These are phyloP conservation scores for Psylliodes chrysocephalus DNA, from an alignment of 2,888 invertebrate genomes.

Conservation along the genomic window DNA sequence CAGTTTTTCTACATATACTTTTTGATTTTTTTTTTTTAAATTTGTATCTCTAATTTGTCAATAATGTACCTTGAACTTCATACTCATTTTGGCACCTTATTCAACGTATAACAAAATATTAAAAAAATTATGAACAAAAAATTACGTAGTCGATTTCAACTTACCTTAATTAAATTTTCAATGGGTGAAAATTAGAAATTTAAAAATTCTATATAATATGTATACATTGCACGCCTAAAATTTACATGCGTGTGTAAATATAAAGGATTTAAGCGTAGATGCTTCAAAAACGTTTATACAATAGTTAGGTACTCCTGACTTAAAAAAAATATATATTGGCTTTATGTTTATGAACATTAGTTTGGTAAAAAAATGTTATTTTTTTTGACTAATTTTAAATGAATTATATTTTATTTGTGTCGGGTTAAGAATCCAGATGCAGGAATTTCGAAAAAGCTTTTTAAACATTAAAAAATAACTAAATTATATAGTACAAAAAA, in stretches of 20 bases:
- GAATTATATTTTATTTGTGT: no score
- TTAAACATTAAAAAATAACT: no score
- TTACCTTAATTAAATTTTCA: background rate
- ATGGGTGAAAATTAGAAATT: background rate
- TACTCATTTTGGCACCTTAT: slow-evolving; percentile 32
- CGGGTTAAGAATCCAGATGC: no score
- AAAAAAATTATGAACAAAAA: slow-evolving; percentile 6
- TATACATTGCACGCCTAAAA: slow-evolving; percentile 8
- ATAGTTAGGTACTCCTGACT: background rate
- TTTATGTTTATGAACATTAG: no score
- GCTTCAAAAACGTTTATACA: background rate
- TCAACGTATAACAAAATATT: slow-evolving; percentile 11
- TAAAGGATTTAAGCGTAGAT: slow-evolving; percentile 19
- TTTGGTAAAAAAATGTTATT: no score
- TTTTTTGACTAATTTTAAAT: no score
- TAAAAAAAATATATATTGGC: background rate
- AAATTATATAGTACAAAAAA: no score
- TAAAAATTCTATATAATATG: slow-evolving; percentile 4
- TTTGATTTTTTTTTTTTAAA: no score
- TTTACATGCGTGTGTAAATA: slow-evolving; percentile 11
- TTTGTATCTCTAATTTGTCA: background rate
- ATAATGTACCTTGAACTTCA: slow-evolving; percentile 22
- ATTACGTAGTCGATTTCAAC: slow-evolving; percentile 1
- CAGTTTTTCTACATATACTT: no score
- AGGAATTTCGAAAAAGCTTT: no score